These are phyloP conservation scores for Venturia canescens DNA, from an alignment of 1,140 invertebrate species.

Conservation along the genomic window DNA sequence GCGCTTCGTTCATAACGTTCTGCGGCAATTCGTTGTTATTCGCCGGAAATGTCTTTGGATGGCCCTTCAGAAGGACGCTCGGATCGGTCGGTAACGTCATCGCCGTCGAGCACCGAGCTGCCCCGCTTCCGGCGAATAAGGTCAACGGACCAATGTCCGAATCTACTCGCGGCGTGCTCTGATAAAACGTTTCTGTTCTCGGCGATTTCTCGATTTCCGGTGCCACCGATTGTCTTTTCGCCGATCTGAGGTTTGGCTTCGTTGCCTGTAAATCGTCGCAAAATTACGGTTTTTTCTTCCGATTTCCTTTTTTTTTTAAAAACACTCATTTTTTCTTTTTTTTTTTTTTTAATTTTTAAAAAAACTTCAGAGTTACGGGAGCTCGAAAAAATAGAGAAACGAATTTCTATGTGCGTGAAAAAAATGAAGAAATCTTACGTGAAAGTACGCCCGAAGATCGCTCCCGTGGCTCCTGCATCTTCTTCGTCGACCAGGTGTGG, in stretches of 20 bases:
- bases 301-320: not conserved
- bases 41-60: conserved; percentile 60
- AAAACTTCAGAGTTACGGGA: not conserved
- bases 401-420: no score
- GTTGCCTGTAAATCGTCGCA: conserved; percentile 62
- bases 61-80: conserved; percentile 52
- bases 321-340: not conserved
- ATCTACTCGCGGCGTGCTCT: conserved; percentile 73
- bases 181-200: conserved; percentile 71
- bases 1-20: conserved; percentile 70
- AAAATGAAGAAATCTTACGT: conserved; percentile 58
- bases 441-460: conserved; percentile 73
- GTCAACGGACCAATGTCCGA: conserved; percentile 73
- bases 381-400: no score
- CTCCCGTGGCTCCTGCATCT: conserved; percentile 72
- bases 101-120: conserved; percentile 52
- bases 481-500: conserved; percentile 65
- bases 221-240: conserved; percentile 69
- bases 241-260: conserved; percentile 66
- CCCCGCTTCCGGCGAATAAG: conserved; percentile 53
- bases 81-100: conserved; percentile 66
- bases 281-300: not conserved
- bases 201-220: conserved; percentile 61
- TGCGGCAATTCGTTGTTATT: conserved; percentile 68
- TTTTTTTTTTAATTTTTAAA: not conserved